Evolutionary conservation across 2,797 vertebrate species (phyloP).

Genomic region (Sebastes wilsoni): DNA sequence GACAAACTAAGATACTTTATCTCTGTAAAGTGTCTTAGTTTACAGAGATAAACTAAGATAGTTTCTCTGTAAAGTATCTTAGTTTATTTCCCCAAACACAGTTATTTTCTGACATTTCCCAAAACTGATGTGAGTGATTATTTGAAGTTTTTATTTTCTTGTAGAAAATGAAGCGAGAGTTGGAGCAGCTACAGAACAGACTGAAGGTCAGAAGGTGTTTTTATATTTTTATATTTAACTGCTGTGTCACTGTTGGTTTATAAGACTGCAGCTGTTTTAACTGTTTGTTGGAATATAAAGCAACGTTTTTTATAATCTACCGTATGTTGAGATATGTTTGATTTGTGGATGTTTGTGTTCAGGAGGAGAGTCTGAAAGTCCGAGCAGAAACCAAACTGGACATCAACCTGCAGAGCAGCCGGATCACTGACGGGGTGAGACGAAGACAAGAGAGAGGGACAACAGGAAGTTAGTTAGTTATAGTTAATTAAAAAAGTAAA

Average conservation of each 20-base stretch:
- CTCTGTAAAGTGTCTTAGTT: too few species aligned
- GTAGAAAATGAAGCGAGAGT: conserved; percentile 95
- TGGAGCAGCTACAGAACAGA: conserved; percentile 90
- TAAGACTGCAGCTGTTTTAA: too few species aligned
- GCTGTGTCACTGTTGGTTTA: too few species aligned
- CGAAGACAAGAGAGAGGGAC: too few species aligned
- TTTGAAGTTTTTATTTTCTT: background rate
- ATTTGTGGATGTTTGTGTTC: background rate
- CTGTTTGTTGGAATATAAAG: background rate
- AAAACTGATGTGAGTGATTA: too few species aligned
- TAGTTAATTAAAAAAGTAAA: too few species aligned
- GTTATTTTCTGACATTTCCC: too few species aligned
- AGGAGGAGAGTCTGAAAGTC: conserved; percentile 91
- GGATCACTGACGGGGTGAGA: conserved; percentile 87
- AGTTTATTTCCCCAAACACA: too few species aligned
- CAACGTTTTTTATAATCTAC: background rate
- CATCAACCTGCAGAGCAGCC: conserved; percentile 94
- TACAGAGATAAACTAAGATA: too few species aligned
- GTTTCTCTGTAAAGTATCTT: too few species aligned
- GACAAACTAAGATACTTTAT: too few species aligned
- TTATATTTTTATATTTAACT: background rate
- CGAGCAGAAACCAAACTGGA: conserved; percentile 92
- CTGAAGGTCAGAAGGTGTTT: conserved; percentile 83
- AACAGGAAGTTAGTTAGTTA: too few species aligned
- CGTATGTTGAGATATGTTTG: background rate